Percentiles rank a stretch among this genome's conserved stretches.
Evolutionary conservation across 2,113 vertebrate species (phyloP).

Genomic region (Probosciger aterrimus): DNA sequence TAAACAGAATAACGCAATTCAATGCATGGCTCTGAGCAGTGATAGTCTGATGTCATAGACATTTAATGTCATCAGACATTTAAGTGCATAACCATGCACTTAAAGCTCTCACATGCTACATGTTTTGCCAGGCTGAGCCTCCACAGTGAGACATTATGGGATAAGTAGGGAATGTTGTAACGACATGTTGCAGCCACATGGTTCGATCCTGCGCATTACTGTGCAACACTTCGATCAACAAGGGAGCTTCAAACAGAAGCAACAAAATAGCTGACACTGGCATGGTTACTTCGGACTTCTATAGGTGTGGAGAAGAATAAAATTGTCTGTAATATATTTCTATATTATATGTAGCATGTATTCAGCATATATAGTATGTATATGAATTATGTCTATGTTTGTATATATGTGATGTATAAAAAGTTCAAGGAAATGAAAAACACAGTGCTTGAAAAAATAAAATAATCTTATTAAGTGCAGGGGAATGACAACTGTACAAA

Average conservation of each 20-base stretch:
- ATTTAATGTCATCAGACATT: no score
- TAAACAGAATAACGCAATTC: neutral
- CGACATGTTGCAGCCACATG: conserved; percentile 13
- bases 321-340: neutral
- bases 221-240: neutral
- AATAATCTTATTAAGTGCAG: neutral
- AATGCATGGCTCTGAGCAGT: neutral
- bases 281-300: neutral
- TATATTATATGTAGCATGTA: neutral
- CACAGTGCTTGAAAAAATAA: neutral
- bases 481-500: neutral
- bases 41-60: conserved; percentile 14
- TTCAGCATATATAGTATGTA: neutral
- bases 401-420: neutral
- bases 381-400: neutral
- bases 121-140: conserved; percentile 23
- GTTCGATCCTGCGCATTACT: neutral
- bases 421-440: conserved; percentile 16
- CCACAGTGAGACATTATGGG: neutral
- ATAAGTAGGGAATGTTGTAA: conserved; percentile 1
- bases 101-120: neutral
- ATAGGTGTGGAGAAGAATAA: neutral
- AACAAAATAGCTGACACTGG: neutral
- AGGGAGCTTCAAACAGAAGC: neutral
- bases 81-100: neutral